A percentile compares a stretch with the other conserved stretches of the same genome.
These are phyloP conservation scores for Oncorhynchus kisutch DNA, from an alignment of 2,113 vertebrate genomes.

Conservation along the genomic window DNA sequence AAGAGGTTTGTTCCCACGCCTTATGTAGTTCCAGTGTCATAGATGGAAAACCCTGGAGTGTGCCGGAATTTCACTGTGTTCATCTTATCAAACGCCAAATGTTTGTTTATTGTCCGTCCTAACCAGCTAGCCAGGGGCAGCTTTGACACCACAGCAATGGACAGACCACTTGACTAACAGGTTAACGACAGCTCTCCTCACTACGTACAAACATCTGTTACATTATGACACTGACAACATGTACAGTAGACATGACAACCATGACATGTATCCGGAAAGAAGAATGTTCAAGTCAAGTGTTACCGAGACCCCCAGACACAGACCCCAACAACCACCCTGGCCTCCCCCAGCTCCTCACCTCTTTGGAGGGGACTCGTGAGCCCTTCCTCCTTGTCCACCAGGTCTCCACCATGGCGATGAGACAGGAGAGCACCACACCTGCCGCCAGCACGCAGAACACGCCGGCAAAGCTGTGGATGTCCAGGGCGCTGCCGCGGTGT, in stretches of 20 bases:
- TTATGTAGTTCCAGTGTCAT: too few relatives aligned
- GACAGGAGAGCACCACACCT: conserved; percentile 95
- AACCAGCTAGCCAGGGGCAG: too few relatives aligned
- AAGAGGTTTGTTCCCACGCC: too few relatives aligned
- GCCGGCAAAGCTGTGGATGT: conserved; percentile 97
- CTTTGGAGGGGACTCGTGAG: conserved; percentile 95
- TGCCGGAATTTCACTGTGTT: too few relatives aligned
- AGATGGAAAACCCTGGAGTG: too few relatives aligned
- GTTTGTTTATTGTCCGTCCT: too few relatives aligned
- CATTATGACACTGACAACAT: conserved; percentile 5
- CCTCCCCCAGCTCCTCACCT: conserved; percentile 77
- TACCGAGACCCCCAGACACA: too few relatives aligned
- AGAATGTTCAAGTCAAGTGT: too few relatives aligned
- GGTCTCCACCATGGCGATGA: conserved; percentile 97
- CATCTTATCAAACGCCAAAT: too few relatives aligned
- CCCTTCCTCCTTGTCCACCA: conserved; percentile 98
- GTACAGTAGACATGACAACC: conserved; percentile 4
- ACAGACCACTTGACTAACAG: too few relatives aligned
- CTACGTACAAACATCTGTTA: neutral
- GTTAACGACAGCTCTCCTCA: conserved; percentile 19
- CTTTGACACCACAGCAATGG: too few relatives aligned
- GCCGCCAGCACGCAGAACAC: conserved; percentile 97
- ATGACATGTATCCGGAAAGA: too few relatives aligned
- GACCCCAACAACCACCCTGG: neutral
- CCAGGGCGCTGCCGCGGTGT: conserved; percentile 88